Evolutionary conservation across 2,888 invertebrate genomes (phyloP).

Genomic region (Athalia circularis): DNA sequence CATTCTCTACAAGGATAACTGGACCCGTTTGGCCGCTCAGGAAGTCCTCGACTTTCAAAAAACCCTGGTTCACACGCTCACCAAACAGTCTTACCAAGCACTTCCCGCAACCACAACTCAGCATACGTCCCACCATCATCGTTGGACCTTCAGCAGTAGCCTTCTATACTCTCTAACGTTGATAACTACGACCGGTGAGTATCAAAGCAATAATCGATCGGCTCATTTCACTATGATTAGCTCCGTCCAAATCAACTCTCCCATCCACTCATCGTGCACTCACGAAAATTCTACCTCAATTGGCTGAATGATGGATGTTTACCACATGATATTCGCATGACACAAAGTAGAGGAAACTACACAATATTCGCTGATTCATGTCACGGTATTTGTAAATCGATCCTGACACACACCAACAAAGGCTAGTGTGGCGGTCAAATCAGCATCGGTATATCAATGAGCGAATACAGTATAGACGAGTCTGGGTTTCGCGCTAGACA

Average conservation of each 20-base stretch:
- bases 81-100: slow-evolving; percentile 52
- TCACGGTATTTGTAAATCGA: slow-evolving; percentile 5
- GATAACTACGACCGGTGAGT: slow-evolving; percentile 95
- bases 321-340: no score
- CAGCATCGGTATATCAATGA: slow-evolving; percentile 21
- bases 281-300: no score
- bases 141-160: slow-evolving; percentile 94
- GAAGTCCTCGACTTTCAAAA: slow-evolving; percentile 91
- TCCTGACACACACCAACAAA: slow-evolving; percentile 11
- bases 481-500: slow-evolving; percentile 8
- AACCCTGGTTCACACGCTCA: slow-evolving; percentile 64
- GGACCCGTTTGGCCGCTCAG: slow-evolving; percentile 91
- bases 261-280: background rate
- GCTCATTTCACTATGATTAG: background rate
- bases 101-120: slow-evolving; percentile 63
- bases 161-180: slow-evolving; percentile 95
- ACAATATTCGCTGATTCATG: no score
- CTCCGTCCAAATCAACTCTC: background rate
- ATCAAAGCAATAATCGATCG: background rate
- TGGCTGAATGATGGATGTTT: no score
- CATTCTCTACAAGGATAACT: slow-evolving; percentile 92
- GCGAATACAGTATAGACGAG: background rate
- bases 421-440: slow-evolving; percentile 14
- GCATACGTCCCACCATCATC: slow-evolving; percentile 75
- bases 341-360: no score